phyloP scores from a whole-genome alignment of 2,888 invertebrate genomes.

The Aquatica leii region DNA sequence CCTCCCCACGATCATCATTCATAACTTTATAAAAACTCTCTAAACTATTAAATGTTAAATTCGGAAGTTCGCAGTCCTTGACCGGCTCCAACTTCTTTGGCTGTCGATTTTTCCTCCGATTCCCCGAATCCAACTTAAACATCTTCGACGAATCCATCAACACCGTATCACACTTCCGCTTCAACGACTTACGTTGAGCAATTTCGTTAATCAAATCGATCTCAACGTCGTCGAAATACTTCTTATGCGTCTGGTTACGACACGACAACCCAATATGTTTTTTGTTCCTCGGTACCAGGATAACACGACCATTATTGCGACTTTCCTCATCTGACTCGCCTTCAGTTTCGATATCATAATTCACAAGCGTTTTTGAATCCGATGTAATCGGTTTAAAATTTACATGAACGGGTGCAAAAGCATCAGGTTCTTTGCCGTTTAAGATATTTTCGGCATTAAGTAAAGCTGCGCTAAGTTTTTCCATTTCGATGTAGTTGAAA shows the following conservation, averaged over 20 bases:
- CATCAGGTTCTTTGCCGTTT: constrained; percentile 24
- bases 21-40: neutral
- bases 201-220: constrained; percentile 56
- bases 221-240: constrained; percentile 52
- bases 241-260: no score
- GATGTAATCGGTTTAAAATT: constrained; percentile 10
- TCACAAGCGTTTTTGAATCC: constrained; percentile 51
- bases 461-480: constrained; percentile 27
- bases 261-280: no score
- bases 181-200: constrained; percentile 51
- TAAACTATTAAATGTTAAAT: no score
- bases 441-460: constrained; percentile 37
- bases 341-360: constrained; percentile 51
- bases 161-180: constrained; percentile 49
- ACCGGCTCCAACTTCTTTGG: constrained; percentile 54
- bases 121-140: constrained; percentile 52
- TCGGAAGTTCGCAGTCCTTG: no score
- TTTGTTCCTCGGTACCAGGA: constrained; percentile 26
- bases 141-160: constrained; percentile 49
- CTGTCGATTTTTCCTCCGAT: constrained; percentile 57
- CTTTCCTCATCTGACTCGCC: constrained; percentile 42
- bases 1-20: constrained; percentile 6
- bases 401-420: neutral
- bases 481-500: constrained; percentile 21
- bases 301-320: constrained; percentile 20